Conservation (phyloP, 1,140 invertebrate genomes). For the Bombus terrestris region DNA sequence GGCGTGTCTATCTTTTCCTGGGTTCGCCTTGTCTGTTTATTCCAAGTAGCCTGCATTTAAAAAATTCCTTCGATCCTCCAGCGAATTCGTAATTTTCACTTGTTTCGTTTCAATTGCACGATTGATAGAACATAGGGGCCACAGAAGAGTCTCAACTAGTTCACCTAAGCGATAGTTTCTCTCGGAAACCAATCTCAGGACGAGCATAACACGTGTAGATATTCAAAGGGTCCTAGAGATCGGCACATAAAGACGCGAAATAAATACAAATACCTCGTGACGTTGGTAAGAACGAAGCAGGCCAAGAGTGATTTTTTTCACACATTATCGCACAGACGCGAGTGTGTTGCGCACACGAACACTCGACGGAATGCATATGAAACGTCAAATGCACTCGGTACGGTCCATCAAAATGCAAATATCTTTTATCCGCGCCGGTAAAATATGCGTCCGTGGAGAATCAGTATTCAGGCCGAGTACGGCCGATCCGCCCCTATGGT, state of each 20-base stretch:
- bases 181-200: not conserved
- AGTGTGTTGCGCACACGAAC: slow-evolving; percentile 18
- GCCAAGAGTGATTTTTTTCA: slow-evolving; percentile 41
- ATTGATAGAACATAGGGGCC: no score
- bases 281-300: slow-evolving; percentile 38
- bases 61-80: not conserved
- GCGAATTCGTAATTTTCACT: not conserved
- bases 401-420: slow-evolving; percentile 80
- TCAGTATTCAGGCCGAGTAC: slow-evolving; percentile 75
- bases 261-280: slow-evolving; percentile 61
- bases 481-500: slow-evolving; percentile 68
- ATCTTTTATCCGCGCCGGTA: slow-evolving; percentile 76
- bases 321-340: not conserved
- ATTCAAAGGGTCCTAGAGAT: slow-evolving; percentile 29
- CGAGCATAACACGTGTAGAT: not conserved
- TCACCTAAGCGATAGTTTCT: no score
- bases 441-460: slow-evolving; percentile 77
- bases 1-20: slow-evolving; percentile 2
- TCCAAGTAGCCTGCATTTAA: slow-evolving; percentile 1
- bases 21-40: not conserved
- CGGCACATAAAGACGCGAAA: slow-evolving; percentile 20
- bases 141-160: not conserved
- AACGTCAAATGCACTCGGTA: slow-evolving; percentile 78
- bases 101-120: not conserved
- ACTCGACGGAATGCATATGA: slow-evolving; percentile 72